Percentiles rank a stretch among this genome's conserved stretches.
Evolutionary conservation across 2,113 vertebrate genomes (phyloP).

Genomic region (Cariama cristata): DNA sequence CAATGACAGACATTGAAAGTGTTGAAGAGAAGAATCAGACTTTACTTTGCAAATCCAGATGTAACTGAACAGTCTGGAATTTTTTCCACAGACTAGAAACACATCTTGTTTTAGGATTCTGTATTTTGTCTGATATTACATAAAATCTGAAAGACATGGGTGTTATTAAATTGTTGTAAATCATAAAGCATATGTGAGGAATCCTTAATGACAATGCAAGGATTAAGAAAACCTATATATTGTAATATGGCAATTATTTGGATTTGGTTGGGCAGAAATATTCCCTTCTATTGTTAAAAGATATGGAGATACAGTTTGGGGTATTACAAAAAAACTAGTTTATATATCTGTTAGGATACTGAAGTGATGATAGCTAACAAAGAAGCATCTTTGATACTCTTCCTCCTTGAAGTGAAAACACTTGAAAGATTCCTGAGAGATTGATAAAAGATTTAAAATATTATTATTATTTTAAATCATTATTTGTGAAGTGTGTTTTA

Average conservation of each 20-base stretch:
- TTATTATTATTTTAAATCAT: neutral
- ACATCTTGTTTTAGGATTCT: neutral
- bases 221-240: neutral
- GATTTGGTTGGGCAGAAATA: neutral
- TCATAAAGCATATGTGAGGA: neutral
- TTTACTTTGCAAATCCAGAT: neutral
- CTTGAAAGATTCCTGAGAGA: neutral
- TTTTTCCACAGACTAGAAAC: neutral
- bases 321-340: neutral
- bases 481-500: neutral
- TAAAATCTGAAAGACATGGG: neutral
- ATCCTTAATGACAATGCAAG: neutral
- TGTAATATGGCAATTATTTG: neutral
- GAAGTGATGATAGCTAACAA: neutral
- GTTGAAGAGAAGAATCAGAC: neutral
- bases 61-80: neutral
- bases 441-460: neutral
- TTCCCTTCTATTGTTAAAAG: neutral
- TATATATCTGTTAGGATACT: neutral
- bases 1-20: neutral
- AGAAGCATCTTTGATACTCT: neutral
- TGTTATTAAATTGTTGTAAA: neutral
- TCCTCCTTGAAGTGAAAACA: neutral
- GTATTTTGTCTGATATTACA: neutral
- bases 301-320: neutral